Base-by-base conservation (phyloP, 2,113 vertebrate genomes). In the Zeus faber region DNA sequence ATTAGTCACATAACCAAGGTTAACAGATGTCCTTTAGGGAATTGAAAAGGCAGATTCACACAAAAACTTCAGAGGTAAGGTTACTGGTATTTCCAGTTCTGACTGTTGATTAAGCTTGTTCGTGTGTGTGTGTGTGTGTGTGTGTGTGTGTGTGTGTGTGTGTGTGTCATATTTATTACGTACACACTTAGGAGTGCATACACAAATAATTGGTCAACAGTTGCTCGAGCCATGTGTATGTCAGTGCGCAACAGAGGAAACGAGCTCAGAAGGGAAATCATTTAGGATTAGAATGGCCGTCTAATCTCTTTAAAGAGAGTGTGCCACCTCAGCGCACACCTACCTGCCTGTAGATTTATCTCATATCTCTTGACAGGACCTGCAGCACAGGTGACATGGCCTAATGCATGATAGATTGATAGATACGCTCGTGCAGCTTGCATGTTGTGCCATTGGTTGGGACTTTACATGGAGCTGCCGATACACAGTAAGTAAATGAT, bases 281-380 rank as follows among this genome's bases (percentile, higher is more conserved):
- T 94, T 93, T 93, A 82, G 90, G 92, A 98, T 98, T 96, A 96
- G 85, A 85, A 72, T 73, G 81, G 81, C 76, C 56, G 78, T 69
- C 71, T 96, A 97, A 97, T 96, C 95, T 93, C 92, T 94, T 99
- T 93, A 94, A 90, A 85, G 83, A 87, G 87, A 89, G 85, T 92
- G 77, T 95, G 93, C 91, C 81, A 80, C 85, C 89, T 96, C 94
- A 97, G 93, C 93, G 93, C 80, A 91, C 79, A 37, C 33, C 9
- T n/a, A 37, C 33, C 20, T 78, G 63, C 67, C 67, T 75, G 61
- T 52, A 65, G 48, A 72, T 67, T 41, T 43, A 67, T 54, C 74
- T 67, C 58, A 66, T 68, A 64, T 72, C 71, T 71, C 70, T 72
- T 26, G 59, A 48, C 27, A 31, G 65, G 46, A 50, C 50, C 37